Base-by-base conservation (phyloP, 2,888 invertebrate species). In the Mythimna impura region DNA sequence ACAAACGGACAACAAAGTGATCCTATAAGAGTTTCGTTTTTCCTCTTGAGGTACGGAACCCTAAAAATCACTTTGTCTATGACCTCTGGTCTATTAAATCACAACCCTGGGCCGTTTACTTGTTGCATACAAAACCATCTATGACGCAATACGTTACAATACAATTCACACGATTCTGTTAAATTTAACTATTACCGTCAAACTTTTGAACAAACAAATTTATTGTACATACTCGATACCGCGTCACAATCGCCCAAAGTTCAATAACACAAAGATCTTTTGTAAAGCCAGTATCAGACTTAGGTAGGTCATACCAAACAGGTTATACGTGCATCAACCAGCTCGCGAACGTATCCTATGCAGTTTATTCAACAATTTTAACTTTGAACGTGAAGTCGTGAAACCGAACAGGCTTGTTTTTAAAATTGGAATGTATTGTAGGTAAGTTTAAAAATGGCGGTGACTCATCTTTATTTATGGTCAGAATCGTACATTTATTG, bases 221-320 rank as follows among this genome's bases (percentile, higher is more conserved):
- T 30, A 52, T 34, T 76, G 47, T 54, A n/a, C n/a, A n/a, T n/a
- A 61, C 30, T 62, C 63, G 12, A 54, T 22, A 5, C 14, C 12
- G 30, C 63, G 79, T 73, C 66, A 79, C 57, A 77, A 79, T 65
- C 55, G 14, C 25, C 14, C 57, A 83, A 83, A 83, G 81, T 83
- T 82, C 83, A 82, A 80, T 83, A 82, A 57, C 80, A 80, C 80
- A 82, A 80, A 83, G 70, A 64, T 62, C 69, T 70, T 72, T 83
- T 82, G 81, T 83, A 57, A 57, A 60, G 57, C 47, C 58, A 60
- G 57, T 67, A 76, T 83, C 83, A 77, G 17, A 36, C 34, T 40
- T 54, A 69, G 81, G 80, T 80, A 73, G 81, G 81, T 80, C 83
- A 80, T 22, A 40, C 62, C n/a, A 76, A 82, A 82, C 81, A 67